Conservation (phyloP, 2,888 invertebrate species). For the Nephrotoma flavescens region DNA sequence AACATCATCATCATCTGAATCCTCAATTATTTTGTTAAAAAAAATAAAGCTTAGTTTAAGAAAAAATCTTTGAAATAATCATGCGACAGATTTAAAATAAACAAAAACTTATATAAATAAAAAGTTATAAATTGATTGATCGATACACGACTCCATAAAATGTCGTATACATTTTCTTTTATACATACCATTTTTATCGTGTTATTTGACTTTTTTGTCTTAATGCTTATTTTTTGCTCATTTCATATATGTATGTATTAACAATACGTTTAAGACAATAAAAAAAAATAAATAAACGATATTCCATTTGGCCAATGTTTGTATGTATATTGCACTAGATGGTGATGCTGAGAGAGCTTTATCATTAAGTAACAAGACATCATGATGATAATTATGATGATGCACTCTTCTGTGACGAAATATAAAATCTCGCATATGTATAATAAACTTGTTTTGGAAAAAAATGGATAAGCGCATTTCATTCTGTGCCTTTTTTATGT, state of each 20-base stretch:
- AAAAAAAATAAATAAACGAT: background rate
- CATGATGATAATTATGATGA: background rate
- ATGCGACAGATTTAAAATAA: constrained; percentile 3
- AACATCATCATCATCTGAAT: background rate
- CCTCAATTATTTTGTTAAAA: constrained; percentile 2
- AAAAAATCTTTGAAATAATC: background rate
- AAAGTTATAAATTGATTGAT: constrained; percentile 4
- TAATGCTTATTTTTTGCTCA: too few relatives aligned
- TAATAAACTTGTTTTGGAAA: background rate
- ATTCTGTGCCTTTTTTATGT: background rate
- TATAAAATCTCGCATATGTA: background rate
- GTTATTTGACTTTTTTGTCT: background rate
- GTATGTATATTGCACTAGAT: background rate
- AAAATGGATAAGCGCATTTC: background rate
- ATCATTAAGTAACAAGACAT: background rate
- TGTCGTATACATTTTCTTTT: constrained; percentile 1
- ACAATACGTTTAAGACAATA: background rate
- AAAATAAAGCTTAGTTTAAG: background rate
- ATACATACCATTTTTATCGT: background rate
- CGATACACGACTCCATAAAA: constrained; percentile 4
- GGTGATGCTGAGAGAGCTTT: background rate
- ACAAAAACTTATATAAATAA: background rate
- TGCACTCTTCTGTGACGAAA: background rate
- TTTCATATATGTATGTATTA: background rate
- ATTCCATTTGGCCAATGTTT: background rate